Base-by-base conservation (phyloP, 2,888 invertebrate species). In the Plagodis dolabraria region DNA sequence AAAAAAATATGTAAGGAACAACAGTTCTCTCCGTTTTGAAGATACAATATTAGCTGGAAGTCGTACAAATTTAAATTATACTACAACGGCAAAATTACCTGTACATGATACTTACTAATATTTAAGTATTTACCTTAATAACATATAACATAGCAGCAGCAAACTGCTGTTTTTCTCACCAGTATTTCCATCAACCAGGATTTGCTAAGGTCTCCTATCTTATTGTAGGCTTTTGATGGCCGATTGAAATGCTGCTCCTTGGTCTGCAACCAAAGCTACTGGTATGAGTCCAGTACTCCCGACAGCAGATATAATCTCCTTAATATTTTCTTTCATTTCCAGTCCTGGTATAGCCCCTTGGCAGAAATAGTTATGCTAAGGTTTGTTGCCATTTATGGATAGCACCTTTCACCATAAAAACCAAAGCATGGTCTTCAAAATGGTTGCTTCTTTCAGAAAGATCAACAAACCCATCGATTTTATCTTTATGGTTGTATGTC, bases 231-330 rank as follows among this genome's bases (percentile, higher is more conserved):
- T 48, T 43, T 61, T 64, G 10, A 65, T 5, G 0, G 67, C 66
- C 5, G 57, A 54, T 22, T 63, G 64, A 43, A 67, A 66, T 7
- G 63, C 40, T 2, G 60, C n/a, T 0, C 67, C 68, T 45, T 69
- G 69, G 42, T 70, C 70, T 33, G 61, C 64, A 10, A 69, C 50
- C n/a, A 67, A 33, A 5, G 67, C 65, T 7, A 68, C 33, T 12
- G 69, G 69, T n/a, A 44, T 49, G 0, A 69, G 54, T 0, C 65
- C 64, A 33, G 54, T 57, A 9, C 56, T 33, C 0, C 7, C 40
- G 5, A 66, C 54, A 33, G 42, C 59, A 38, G 47, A n/a, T n/a
- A n/a, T n/a, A n/a, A n/a, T n/a, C n/a, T n/a, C n/a, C n/a, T n/a
- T n/a, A n/a, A n/a, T n/a, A n/a, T n/a, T n/a, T n/a, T n/a, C n/a